These are phyloP conservation scores for Crossocerus cetratus DNA, from an alignment of 2,888 invertebrate genomes.

Conservation along the genomic window DNA sequence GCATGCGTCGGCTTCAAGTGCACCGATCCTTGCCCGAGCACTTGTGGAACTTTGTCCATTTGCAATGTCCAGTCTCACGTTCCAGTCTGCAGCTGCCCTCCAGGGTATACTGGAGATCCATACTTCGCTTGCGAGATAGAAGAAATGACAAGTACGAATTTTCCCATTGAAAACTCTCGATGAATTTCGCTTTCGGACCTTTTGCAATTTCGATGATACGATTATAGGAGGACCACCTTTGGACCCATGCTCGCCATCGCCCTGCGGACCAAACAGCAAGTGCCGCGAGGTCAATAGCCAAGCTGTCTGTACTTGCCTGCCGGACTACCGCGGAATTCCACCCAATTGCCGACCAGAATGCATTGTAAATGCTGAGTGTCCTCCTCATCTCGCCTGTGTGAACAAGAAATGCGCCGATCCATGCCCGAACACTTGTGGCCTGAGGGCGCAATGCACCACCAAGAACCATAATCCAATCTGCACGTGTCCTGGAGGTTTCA, in stretches of 20 bases:
- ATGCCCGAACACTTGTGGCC: constrained; percentile 92
- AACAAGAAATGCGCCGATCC: constrained; percentile 93
- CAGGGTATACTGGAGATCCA: constrained; percentile 89
- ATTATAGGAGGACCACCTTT: constrained; percentile 49
- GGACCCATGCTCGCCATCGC: constrained; percentile 89
- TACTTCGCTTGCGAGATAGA: constrained; percentile 80
- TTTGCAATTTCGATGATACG: background rate
- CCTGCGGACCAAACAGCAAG: constrained; percentile 93
- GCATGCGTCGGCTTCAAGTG: constrained; percentile 91
- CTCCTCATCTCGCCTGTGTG: constrained; percentile 88
- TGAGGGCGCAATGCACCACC: constrained; percentile 88
- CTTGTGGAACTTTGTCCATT: constrained; percentile 88
- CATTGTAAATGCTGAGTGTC: constrained; percentile 91
- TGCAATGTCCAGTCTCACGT: constrained; percentile 89
- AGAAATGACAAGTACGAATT: constrained; percentile 55
- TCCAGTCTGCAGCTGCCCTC: constrained; percentile 86
- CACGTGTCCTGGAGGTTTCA: constrained; percentile 89
- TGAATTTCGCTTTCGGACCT: background rate
- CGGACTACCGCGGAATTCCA: constrained; percentile 87
- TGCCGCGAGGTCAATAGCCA: constrained; percentile 87
- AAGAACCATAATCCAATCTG: constrained; percentile 93
- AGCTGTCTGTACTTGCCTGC: constrained; percentile 91
- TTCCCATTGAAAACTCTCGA: background rate
- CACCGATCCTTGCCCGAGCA: constrained; percentile 89
- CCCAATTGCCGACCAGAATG: constrained; percentile 91